A percentile compares a stretch with the other conserved stretches of the same genome.
phyloP scores from a whole-genome alignment of 2,888 invertebrate species.

The Campoplex nolae region DNA sequence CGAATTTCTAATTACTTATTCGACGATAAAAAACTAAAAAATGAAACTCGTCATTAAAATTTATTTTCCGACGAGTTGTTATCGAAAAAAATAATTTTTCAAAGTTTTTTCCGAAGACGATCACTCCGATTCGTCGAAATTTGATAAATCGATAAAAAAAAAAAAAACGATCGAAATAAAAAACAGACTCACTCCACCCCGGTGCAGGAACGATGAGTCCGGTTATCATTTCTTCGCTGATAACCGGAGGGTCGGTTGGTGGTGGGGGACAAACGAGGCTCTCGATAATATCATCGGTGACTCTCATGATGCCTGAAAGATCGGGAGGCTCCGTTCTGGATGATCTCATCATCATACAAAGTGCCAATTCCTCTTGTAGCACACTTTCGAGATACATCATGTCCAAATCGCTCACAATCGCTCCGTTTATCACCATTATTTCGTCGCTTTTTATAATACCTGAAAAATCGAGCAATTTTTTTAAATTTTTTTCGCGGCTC shows the following conservation, averaged over 20 bases:
- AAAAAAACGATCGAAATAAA: not conserved
- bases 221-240: constrained; percentile 98
- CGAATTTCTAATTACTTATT: no score
- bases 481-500: no score
- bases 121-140: not conserved
- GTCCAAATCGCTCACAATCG: constrained; percentile 98
- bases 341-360: constrained; percentile 98
- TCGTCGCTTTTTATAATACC: constrained; percentile 99
- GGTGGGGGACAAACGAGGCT: constrained; percentile 98
- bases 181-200: constrained; percentile 92
- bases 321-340: constrained; percentile 87
- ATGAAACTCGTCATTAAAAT: no score
- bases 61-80: no score
- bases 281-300: constrained; percentile 98
- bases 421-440: constrained; percentile 99
- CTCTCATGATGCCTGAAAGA: constrained; percentile 90
- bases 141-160: not conserved
- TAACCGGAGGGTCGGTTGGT: constrained; percentile 96
- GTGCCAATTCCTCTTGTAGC: constrained; percentile 96
- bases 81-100: no score
- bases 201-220: constrained; percentile 98
- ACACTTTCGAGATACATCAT: constrained; percentile 99
- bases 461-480: constrained; percentile 82
- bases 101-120: no score
- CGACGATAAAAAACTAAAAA: no score